These are phyloP conservation scores for Actinostola sp. DNA, from an alignment of 92 coral and sea anemone genomes.

Conservation along the genomic window DNA sequence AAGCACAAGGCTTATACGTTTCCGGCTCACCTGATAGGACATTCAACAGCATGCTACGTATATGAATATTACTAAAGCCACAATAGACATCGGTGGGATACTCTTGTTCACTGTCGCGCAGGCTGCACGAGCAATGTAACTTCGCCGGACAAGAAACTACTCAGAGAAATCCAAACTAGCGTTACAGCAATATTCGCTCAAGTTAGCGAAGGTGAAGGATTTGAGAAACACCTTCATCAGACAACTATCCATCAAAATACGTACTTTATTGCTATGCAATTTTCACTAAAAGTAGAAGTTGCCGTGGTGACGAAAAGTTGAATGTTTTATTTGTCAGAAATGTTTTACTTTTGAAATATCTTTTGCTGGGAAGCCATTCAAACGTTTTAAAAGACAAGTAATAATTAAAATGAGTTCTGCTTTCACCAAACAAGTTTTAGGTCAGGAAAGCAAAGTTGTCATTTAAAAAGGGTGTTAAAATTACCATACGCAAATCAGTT, in stretches of 20 bases:
- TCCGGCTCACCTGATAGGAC: background rate
- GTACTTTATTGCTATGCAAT: background rate
- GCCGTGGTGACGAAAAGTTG: background rate
- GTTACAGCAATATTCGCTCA: too few relatives aligned
- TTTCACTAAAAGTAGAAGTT: background rate
- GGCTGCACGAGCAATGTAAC: background rate
- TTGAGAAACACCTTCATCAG: background rate
- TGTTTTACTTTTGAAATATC: background rate
- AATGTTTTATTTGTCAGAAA: background rate
- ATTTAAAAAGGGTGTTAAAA: too few relatives aligned
- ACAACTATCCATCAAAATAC: constrained; percentile 6
- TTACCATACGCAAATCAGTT: too few relatives aligned
- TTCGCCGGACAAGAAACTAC: background rate
- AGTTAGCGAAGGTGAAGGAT: too few relatives aligned
- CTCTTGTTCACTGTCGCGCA: background rate
- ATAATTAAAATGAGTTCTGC: too few relatives aligned
- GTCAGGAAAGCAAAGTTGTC: too few relatives aligned
- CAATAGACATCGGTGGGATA: background rate
- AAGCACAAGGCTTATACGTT: too few relatives aligned
- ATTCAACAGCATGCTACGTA: background rate
- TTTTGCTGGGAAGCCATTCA: background rate
- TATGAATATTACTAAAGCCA: too few relatives aligned
- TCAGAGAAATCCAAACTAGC: too few relatives aligned
- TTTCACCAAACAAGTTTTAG: too few relatives aligned
- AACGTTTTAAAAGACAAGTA: too few relatives aligned